Base-by-base conservation (phyloP, 2,888 invertebrate genomes). In the Heliconius hortense region DNA sequence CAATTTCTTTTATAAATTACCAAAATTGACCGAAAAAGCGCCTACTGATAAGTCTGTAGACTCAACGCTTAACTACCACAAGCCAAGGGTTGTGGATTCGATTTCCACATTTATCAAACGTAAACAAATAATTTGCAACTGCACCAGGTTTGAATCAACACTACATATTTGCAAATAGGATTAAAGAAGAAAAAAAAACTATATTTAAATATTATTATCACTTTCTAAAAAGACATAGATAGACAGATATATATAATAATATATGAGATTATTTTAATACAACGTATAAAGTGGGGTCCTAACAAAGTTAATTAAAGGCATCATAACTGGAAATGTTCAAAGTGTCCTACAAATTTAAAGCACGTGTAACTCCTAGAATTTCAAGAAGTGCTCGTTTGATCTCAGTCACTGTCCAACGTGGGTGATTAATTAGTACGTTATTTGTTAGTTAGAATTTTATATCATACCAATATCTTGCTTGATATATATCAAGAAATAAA, bases 381-480 rank as follows among this genome's bases (percentile, higher is more conserved):
- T 56, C 70, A 39, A 64, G 64, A 74, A 74, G 56, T 28, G 56
- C 39, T 56, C 71, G 72, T 76, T 74, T 76, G 77, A 77, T 77
- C 74, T 76, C 56, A 35, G 64, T 35, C 21, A 26, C 15, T 21
- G 63, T 70, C 35, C 64, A 73, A 74, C 69, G 43, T 64, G 39
- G 53, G 70, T 74, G 68, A 78, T 76, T 76, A 76, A 74, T 76
- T 72, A 77, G 64, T 48, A 53, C 74, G 26, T 68, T 63, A 56
- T 68, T 53, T 72, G 56, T 72, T 71, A 71, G 24, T 24, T 35
- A 26, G 13, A 39, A 35, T 26, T 28, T 76, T 43, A 73, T 67
- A 66, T 63, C 43, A 28, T 15, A 26, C 8, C 24, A 39, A 43
- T 39, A 24, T 39, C 43, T 60, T 56, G 60, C 18, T 39, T 18